Conservation (phyloP, 2,113 vertebrate genomes). For the Ceyx cyanopectus region DNA sequence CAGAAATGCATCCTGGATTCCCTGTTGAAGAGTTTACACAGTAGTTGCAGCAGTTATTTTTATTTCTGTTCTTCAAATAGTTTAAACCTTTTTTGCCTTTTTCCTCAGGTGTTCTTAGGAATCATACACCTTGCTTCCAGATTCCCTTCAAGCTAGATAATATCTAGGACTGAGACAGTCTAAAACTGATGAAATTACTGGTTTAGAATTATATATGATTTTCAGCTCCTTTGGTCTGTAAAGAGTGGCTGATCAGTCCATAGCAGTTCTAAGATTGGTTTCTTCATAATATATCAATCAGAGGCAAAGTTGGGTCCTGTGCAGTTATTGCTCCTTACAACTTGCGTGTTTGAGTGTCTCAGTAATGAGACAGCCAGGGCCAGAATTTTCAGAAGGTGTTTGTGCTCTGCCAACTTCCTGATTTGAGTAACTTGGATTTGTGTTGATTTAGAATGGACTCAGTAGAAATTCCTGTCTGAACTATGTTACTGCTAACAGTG, state of each 20-base stretch:
- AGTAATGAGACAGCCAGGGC: neutral
- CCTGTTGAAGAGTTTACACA: neutral
- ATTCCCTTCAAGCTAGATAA: neutral
- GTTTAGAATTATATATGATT: neutral
- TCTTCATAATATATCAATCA: neutral
- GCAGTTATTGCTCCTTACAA: neutral
- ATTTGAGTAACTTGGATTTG: neutral
- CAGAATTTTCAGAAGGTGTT: neutral
- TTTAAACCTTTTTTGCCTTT: neutral
- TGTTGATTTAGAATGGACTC: neutral
- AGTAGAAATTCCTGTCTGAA: neutral
- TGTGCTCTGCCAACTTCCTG: accelerated
- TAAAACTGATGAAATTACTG: neutral
- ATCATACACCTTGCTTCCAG: neutral
- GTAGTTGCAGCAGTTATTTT: neutral
- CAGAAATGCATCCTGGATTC: neutral
- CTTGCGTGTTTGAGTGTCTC: neutral
- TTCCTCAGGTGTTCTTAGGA: neutral
- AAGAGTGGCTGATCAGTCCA: neutral
- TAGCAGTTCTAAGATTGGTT: neutral
- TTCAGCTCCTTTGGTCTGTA: neutral
- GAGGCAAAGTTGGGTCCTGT: neutral
- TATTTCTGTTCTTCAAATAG: neutral
- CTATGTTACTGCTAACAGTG: neutral
- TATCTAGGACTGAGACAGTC: neutral